Percentiles rank a stretch among this genome's conserved stretches.
Evolutionary conservation across 2,888 invertebrate species (phyloP).

Genomic region (Leistus spinibarbis): DNA sequence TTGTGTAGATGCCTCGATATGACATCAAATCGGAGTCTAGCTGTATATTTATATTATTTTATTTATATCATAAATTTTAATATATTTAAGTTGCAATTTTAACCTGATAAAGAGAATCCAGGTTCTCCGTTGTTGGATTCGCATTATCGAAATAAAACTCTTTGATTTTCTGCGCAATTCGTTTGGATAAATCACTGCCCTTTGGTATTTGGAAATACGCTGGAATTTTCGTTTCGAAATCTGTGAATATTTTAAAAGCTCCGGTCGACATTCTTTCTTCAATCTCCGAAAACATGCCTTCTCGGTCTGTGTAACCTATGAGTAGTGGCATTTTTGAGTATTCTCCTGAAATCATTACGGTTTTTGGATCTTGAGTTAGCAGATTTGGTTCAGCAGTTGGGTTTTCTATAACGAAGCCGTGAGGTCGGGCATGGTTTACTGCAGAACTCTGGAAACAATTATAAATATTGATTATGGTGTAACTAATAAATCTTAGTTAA

Average conservation of each 20-base stretch:
- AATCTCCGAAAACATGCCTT: constrained; percentile 47
- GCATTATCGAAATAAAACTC: constrained; percentile 57
- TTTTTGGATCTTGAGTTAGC: constrained; percentile 48
- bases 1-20: constrained; percentile 41
- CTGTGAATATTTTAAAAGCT: constrained; percentile 32
- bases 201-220: constrained; percentile 18
- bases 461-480: background rate
- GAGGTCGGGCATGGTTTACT: constrained; percentile 1
- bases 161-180: constrained; percentile 55
- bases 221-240: constrained; percentile 33
- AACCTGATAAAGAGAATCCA: constrained; percentile 52
- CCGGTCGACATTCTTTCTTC: constrained; percentile 9
- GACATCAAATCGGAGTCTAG: constrained; percentile 43
- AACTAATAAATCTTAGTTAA: background rate
- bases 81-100: constrained; percentile 12
- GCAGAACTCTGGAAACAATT: constrained; percentile 16
- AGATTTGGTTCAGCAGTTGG: constrained; percentile 47
- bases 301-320: constrained; percentile 51
- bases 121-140: constrained; percentile 52
- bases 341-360: constrained; percentile 48
- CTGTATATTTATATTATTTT: constrained; percentile 2
- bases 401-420: constrained; percentile 45
- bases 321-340: constrained; percentile 53
- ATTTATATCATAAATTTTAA: background rate
- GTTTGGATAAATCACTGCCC: constrained; percentile 43